Evolutionary conservation across 2,113 vertebrate species (phyloP), one percentile per base, ranked within the genome.

Genomic region (Pao palembangensis): DNA sequence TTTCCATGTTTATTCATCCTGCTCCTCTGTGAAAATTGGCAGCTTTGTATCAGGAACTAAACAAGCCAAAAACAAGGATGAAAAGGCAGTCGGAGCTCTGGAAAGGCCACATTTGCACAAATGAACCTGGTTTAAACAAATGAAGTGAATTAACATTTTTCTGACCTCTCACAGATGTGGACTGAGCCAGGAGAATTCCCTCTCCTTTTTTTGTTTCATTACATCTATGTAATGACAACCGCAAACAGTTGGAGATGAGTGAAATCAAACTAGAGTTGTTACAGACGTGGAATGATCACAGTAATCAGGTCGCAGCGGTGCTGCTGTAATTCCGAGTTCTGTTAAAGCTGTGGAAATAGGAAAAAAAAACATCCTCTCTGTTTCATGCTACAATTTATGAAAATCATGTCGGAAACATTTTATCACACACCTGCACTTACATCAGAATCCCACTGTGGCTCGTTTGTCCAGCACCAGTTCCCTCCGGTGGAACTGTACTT

Each of bases 211-310:
- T 11, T 1, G 34, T 11, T 8, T 38, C 11, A 12, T 38, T 38
- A 38, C 34, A 38, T 12, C 11, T 38, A 38, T 38, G 10, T 12
- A 38, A 12, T 12, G 34, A 11, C 34, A 38, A 38, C 1, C 10
- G 91, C 93, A 92, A 90, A 89, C 85, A 91, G 84, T 90, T 91
- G 90, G 83, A 87, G 34, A 8, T 38, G 34, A 88, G 78, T 90
- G 87, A 85, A 93, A 93, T 86, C 87, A 88, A 93, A 88, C 89
- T 88, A 83, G 75, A 58, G 67, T 79, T 91, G 91, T 93, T 93
- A 93, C 86, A 88, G 85, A 79, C 67, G 70, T 80, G 81, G 85
- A 92, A 94, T 93, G 91, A 92, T 93, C 91, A 93, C 80, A 91
- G 89, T 78, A 78, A 81, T 79, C 71, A 85, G 85, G 85, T 88